Percentiles rank a stretch among this genome's conserved stretches.
These are phyloP conservation scores for Bombyx huttoni DNA, from an alignment of 2,888 invertebrate species.

Conservation along the genomic window DNA sequence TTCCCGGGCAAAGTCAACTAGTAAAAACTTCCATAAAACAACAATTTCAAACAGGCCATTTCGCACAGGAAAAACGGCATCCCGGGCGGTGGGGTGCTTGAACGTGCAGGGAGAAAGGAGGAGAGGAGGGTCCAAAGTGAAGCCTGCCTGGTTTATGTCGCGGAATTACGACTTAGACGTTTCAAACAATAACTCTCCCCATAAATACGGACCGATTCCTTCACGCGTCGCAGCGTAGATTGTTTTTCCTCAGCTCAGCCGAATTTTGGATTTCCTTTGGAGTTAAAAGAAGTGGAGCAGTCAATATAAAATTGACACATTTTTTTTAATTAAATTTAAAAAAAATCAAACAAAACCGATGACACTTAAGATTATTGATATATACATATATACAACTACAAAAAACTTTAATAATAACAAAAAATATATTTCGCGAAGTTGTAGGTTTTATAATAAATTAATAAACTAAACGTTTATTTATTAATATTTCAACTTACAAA, in stretches of 20 bases:
- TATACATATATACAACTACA: too few relatives aligned
- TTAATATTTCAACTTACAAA: too few relatives aligned
- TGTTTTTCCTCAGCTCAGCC: constrained; percentile 44
- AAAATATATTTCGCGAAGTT: too few relatives aligned
- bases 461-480: too few relatives aligned
- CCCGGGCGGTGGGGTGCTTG: constrained; percentile 33
- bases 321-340: not conserved
- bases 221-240: constrained; percentile 66
- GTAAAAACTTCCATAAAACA: constrained; percentile 73
- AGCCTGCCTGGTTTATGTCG: constrained; percentile 62
- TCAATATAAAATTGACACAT: not conserved
- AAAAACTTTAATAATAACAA: too few relatives aligned
- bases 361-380: too few relatives aligned
- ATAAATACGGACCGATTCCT: constrained; percentile 69
- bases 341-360: not conserved
- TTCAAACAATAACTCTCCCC: constrained; percentile 70
- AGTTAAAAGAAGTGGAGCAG: not conserved
- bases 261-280: constrained; percentile 11
- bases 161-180: constrained; percentile 73
- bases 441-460: too few relatives aligned
- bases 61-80: constrained; percentile 68
- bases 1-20: constrained; percentile 67
- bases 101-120: constrained; percentile 13
- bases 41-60: constrained; percentile 72
- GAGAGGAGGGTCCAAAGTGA: constrained; percentile 47